Conservation (phyloP, 2,888 invertebrate genomes). For the Zeuzera pyrina region DNA sequence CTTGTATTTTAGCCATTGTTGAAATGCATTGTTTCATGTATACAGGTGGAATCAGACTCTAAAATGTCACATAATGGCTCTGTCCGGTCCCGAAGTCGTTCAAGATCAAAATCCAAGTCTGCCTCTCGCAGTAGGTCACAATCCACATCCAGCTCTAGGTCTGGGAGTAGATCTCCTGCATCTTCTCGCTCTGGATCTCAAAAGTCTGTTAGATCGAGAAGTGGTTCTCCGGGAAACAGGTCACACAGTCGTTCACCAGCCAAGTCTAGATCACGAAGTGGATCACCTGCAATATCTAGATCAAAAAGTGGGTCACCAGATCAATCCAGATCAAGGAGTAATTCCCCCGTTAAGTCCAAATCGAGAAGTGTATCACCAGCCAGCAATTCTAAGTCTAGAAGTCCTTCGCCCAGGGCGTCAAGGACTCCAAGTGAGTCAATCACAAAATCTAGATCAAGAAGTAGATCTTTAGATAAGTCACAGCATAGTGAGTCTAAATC, state of each 20-base stretch:
- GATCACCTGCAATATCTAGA: constrained; percentile 22
- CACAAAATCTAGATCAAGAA: constrained; percentile 21
- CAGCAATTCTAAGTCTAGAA: constrained; percentile 24
- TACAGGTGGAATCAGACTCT: constrained; percentile 41
- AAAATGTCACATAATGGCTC: constrained; percentile 52
- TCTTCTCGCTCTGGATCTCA: constrained; percentile 24
- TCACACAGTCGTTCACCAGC: constrained; percentile 16
- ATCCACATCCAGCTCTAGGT: constrained; percentile 33
- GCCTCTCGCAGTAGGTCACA: constrained; percentile 27
- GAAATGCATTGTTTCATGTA: constrained; percentile 1
- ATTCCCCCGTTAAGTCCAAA: constrained; percentile 17
- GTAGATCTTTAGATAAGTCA: constrained; percentile 20
- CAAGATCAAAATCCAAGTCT: constrained; percentile 15
- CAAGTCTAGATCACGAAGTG: constrained; percentile 20
- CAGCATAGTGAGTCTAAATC: too few relatives aligned
- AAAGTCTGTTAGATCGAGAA: constrained; percentile 10
- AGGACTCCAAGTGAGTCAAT: too few relatives aligned
- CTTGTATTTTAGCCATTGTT: not conserved
- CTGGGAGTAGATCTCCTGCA: constrained; percentile 23
- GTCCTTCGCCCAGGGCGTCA: constrained; percentile 26
- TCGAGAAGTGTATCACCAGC: constrained; percentile 28
- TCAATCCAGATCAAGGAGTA: constrained; percentile 10
- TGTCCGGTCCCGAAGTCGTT: constrained; percentile 20
- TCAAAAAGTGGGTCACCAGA: constrained; percentile 20
- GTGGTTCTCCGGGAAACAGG: constrained; percentile 1